Evolutionary conservation across 2,113 vertebrate species (phyloP), one percentile per base, ranked within the genome.

Genomic region (Burhinus oedicnemus): DNA sequence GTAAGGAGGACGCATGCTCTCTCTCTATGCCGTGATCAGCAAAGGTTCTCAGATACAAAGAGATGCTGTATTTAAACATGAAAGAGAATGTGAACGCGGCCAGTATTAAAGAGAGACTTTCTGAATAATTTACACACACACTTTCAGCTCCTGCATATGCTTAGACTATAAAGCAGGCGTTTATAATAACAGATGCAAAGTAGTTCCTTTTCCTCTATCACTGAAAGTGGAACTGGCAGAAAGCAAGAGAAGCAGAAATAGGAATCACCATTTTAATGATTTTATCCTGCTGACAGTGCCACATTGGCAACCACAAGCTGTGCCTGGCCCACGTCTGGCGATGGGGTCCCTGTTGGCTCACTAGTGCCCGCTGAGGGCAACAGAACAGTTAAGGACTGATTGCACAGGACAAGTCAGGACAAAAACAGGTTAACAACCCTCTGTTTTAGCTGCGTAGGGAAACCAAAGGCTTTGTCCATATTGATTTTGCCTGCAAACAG

Each of bases 81-180:
- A 89, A 84, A 95, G 94, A n/a, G 68, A 76, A 58, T 12, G 76
- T 57, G 81, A 79, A 40, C 4, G 30, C 54, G 89, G 89, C 77
- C 79, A 77, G 47, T n/a, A 51, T 79, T 95, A 26, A 57, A 83
- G 87, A 79, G 84, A 79, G 75, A 72, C 60, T 81, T 74, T 78
- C 75, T 97, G 94, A 95, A 97, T 94, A 95, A 97, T 97, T 97
- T 69, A 83, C 61, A 66, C 81, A 34, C 6, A 2, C 83, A 22
- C 58, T 77, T 57, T 40, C 45, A 79, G 87, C 86, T 92, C 93
- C 97, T 83, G 86, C 78, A 80, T 76, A 51, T 60, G 83, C 93
- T 91, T 52, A 86, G 75, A 76, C 91, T 80, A 8, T 60, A 90
- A 96, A 97, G 94, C 54, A 94, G 87, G 47, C 47, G 26, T 76